Percentiles rank a stretch among this genome's conserved stretches.
Conservation (phyloP, 2,113 vertebrate species). For the Apaloderma vittatum region DNA sequence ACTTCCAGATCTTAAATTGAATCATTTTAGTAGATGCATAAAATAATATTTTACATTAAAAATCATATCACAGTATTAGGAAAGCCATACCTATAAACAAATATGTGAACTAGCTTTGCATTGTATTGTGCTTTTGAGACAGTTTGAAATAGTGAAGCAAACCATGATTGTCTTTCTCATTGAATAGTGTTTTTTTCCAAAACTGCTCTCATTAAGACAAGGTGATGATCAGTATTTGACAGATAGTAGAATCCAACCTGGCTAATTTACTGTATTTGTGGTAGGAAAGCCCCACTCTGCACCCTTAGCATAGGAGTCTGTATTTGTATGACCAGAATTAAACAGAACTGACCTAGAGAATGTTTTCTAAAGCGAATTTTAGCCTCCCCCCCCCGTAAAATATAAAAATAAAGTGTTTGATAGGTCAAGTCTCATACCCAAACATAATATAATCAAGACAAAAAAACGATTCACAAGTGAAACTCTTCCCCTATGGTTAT, state of each 20-base stretch:
- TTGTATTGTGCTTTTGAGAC: slow-evolving; percentile 17
- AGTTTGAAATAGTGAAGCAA: slow-evolving; percentile 47
- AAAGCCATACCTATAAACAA: slow-evolving; percentile 34
- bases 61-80: not conserved
- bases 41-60: slow-evolving; percentile 52
- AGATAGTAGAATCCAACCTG: slow-evolving; percentile 19
- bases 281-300: slow-evolving; percentile 4
- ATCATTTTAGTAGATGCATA: slow-evolving; percentile 53
- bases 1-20: slow-evolving; percentile 62
- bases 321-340: not conserved
- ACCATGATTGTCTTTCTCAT: slow-evolving; percentile 5
- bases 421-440: slow-evolving; percentile 25
- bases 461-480: slow-evolving; percentile 57
- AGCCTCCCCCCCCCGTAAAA: not conserved
- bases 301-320: not conserved
- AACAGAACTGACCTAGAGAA: not conserved
- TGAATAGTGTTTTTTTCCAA: slow-evolving; percentile 3
- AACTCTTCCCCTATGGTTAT: not conserved
- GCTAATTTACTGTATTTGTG: slow-evolving; percentile 46
- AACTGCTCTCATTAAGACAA: not conserved
- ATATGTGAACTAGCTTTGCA: not conserved
- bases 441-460: slow-evolving; percentile 27
- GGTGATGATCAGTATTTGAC: not conserved
- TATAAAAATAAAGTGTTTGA: not conserved
- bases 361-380: not conserved